A percentile compares a stretch with the other conserved stretches of the same genome.
Evolutionary conservation across 2,888 invertebrate genomes (phyloP).

Genomic region (Acronicta aceris): DNA sequence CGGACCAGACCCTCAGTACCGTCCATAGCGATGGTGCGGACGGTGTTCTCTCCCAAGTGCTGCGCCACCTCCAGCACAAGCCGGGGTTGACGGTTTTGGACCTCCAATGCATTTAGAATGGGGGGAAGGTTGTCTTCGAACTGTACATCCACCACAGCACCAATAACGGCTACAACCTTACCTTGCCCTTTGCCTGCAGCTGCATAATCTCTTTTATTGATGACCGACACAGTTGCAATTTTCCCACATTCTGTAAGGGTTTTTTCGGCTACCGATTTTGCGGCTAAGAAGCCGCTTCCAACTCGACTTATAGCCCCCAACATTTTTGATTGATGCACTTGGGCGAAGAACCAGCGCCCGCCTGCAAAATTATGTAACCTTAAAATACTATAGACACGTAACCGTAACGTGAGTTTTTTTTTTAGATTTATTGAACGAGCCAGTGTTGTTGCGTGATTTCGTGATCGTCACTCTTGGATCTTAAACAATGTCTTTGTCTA

Average conservation of each 20-base stretch:
- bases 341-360: conserved; percentile 69
- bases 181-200: conserved; percentile 85
- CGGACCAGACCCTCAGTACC: conserved; percentile 97
- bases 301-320: conserved; percentile 90
- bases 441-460: conserved; percentile 3
- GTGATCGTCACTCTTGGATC: no score
- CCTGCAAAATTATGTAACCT: conserved; percentile 84
- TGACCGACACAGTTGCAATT: conserved; percentile 81
- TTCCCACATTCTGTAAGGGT: conserved; percentile 89
- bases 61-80: conserved; percentile 97
- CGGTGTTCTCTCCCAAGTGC: conserved; percentile 97
- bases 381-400: conserved; percentile 63
- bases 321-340: conserved; percentile 83
- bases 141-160: conserved; percentile 99
- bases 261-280: conserved; percentile 89
- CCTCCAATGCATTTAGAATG: conserved; percentile 98
- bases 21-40: conserved; percentile 98
- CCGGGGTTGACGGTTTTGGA: conserved; percentile 93
- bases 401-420: conserved; percentile 4
- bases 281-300: conserved; percentile 90
- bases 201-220: conserved; percentile 82
- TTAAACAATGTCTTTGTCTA: conserved; percentile 25
- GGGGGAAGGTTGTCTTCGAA: conserved; percentile 97
- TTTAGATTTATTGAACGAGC: conserved; percentile 41
- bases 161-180: conserved; percentile 97